phyloP scores from a whole-genome alignment of 2,113 vertebrate genomes.

The Neopipo cinnamomea region DNA sequence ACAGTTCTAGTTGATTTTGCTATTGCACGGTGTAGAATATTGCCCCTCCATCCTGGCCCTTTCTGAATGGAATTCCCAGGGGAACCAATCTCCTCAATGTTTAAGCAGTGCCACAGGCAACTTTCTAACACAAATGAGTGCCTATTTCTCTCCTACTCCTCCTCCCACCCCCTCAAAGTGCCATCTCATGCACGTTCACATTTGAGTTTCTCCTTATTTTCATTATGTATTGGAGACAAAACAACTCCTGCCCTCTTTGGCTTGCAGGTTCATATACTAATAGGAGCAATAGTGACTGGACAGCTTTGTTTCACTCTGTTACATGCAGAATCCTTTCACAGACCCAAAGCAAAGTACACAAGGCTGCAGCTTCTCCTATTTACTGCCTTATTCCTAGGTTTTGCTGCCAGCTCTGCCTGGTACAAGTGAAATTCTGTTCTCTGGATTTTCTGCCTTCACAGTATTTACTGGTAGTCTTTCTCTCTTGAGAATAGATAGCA shows the following conservation, averaged over 20 bases:
- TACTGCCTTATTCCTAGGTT: neutral
- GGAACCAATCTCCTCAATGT: neutral
- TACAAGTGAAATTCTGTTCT: neutral
- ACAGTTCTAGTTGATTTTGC: neutral
- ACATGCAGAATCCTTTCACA: neutral
- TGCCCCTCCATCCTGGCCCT: neutral
- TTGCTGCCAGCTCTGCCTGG: neutral
- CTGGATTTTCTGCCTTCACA: neutral
- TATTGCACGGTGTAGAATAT: neutral
- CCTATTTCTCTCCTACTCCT: neutral
- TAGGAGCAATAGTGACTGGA: neutral
- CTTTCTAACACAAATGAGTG: neutral
- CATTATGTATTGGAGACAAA: neutral
- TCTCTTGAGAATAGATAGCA: neutral
- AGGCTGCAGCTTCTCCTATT: neutral
- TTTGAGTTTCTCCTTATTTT: neutral
- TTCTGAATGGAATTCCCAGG: neutral
- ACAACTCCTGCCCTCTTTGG: neutral
- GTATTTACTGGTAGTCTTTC: neutral
- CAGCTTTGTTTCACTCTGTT: neutral
- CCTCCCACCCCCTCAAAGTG: neutral
- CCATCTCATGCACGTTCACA: rapidly evolving
- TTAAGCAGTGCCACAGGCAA: neutral
- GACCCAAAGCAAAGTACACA: neutral
- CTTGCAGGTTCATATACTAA: neutral